Base-by-base conservation (phyloP, 2,113 vertebrate genomes). In the Chinchilla lanigera region DNA sequence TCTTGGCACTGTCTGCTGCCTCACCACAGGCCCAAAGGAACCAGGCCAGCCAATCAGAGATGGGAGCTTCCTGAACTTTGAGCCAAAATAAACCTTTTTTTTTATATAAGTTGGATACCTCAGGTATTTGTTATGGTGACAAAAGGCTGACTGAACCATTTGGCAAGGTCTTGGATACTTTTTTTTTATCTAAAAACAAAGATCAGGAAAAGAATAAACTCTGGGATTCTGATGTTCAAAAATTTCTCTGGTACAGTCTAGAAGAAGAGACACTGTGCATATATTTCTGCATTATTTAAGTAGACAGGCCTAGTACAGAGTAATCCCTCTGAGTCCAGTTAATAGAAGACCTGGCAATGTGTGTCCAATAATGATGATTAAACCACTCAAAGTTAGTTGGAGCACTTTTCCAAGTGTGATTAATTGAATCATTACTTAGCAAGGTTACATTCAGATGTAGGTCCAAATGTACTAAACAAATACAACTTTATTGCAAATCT, bases 191-290 rank as follows among this genome's bases (percentile, higher is more conserved):
- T 47, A 52, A 60, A 96, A 94, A 38, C 33, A 81, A 78, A 86
- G 16, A 65, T 90, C 4, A 73, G 58, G 44, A 88, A 86, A 96
- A 85, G 11, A 92, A 56, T 65, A 93, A 95, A 80, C 28, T 60
- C 9, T 63, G 10, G 7, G 38, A 65, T 92, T 86, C 44, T 89
- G 58, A 73, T 30, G 3, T 93, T 60, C 28, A 86, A 65, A 86
- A 95, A 80, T 65, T 84, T 89, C 61, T 86, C 44, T 47, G 78
- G 35, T 60, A 81, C 14, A 78, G 24, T 56, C 4, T 41, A 60
- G 5, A 89, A 58, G 63, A 73, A 75, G 78, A 86, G 69, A 93
- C n/a, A 12, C 9, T 1, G 1, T 77, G 11, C 20, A 35, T 19
- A 17, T 84, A 73, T 11, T 85, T 63, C 75, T 77, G 30, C 63